These are phyloP conservation scores for Cheilinus undulatus DNA, from an alignment of 2,113 vertebrate species.

Conservation along the genomic window DNA sequence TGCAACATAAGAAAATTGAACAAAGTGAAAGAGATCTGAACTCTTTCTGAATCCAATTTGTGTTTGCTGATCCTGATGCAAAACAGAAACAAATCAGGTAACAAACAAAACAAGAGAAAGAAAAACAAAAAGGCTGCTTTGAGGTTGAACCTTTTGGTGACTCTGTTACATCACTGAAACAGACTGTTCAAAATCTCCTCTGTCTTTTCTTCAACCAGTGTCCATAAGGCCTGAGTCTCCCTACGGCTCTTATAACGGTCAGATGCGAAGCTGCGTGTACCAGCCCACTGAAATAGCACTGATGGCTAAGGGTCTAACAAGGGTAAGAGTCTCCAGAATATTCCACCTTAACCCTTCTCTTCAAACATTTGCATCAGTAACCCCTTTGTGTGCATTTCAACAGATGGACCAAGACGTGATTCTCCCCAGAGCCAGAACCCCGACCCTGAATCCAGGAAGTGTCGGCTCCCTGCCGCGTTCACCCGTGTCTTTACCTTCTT, in stretches of 20 bases:
- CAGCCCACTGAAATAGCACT: conserved; percentile 94
- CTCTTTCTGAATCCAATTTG: too few species aligned
- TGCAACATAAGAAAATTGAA: too few species aligned
- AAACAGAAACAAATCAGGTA: too few species aligned
- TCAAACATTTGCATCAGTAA: not conserved
- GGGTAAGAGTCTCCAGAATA: conserved; percentile 56
- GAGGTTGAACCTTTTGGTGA: too few species aligned
- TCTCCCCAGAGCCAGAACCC: conserved; percentile 83
- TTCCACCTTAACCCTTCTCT: too few species aligned
- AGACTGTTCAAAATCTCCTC: too few species aligned
- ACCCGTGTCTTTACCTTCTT: conserved; percentile 71
- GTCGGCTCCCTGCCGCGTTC: conserved; percentile 82
- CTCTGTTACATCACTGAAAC: too few species aligned
- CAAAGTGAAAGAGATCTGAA: too few species aligned
- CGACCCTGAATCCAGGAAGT: conserved; percentile 75
- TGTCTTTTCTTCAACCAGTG: conserved; percentile 42
- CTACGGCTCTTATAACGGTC: conserved; percentile 87
- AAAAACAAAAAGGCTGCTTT: too few species aligned
- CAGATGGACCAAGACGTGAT: conserved; percentile 83
- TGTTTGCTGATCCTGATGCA: too few species aligned
- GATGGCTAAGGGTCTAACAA: conserved; percentile 88
- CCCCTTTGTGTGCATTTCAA: not conserved
- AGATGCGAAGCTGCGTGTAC: conserved; percentile 88
- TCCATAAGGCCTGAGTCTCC: conserved; percentile 87
- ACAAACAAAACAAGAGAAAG: too few species aligned